phyloP scores from a whole-genome alignment of 2,888 invertebrate genomes.

The Philereme vetulata region DNA sequence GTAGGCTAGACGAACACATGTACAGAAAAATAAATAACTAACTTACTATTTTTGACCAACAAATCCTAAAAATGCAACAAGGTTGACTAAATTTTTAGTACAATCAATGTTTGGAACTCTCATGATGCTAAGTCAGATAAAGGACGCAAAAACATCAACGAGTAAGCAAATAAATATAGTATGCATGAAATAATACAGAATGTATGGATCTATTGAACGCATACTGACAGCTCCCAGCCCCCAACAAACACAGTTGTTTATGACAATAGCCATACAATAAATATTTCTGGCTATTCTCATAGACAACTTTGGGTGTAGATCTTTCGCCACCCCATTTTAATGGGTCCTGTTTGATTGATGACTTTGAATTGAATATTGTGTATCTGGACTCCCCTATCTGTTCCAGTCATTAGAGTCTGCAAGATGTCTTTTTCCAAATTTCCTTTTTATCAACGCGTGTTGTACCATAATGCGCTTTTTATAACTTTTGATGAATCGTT shows the following conservation, averaged over 20 bases:
- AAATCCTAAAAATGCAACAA: no score
- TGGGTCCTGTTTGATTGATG: slow-evolving; percentile 80
- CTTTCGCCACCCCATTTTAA: slow-evolving; percentile 78
- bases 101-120: background rate
- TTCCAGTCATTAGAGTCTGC: slow-evolving; percentile 34
- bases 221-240: slow-evolving; percentile 48
- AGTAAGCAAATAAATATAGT: slow-evolving; percentile 4
- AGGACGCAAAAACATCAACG: background rate
- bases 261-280: slow-evolving; percentile 59
- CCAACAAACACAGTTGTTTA: slow-evolving; percentile 48
- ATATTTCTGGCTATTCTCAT: slow-evolving; percentile 57
- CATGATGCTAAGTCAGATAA: background rate
- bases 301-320: slow-evolving; percentile 72
- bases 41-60: no score
- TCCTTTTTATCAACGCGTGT: slow-evolving; percentile 28
- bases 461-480: slow-evolving; percentile 39
- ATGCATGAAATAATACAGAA: slow-evolving; percentile 23
- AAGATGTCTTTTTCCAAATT: slow-evolving; percentile 39
- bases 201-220: slow-evolving; percentile 24
- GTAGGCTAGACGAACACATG: no score
- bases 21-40: no score
- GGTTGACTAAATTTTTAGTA: no score
- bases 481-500: slow-evolving; percentile 32
- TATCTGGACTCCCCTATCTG: slow-evolving; percentile 55
- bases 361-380: slow-evolving; percentile 52